Evolutionary conservation across 2,113 vertebrate genomes (phyloP).

Genomic region (Alces alces): DNA sequence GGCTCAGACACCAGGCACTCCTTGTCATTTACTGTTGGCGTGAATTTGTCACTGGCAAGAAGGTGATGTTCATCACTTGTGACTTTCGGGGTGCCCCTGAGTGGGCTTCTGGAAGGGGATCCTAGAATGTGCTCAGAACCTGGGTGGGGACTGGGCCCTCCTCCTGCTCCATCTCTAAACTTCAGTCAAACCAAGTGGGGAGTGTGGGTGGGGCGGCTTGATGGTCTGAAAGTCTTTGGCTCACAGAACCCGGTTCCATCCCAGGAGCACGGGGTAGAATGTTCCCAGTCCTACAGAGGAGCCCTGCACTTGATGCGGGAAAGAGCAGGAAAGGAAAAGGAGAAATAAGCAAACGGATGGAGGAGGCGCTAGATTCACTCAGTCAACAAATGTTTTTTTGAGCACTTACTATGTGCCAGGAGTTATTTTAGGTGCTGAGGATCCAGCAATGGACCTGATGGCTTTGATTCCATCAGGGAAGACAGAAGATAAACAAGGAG

Average conservation of each 20-base stretch:
- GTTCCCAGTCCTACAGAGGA: background rate
- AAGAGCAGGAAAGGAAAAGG: background rate
- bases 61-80: background rate
- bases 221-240: background rate
- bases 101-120: background rate
- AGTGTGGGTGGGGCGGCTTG: fast-evolving
- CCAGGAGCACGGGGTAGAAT: background rate
- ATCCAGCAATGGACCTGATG: background rate
- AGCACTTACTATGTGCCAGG: background rate
- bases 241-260: background rate
- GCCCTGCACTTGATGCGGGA: background rate
- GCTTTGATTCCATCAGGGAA: background rate
- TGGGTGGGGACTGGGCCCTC: background rate
- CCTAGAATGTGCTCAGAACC: background rate
- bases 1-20: background rate
- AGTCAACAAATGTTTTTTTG: background rate
- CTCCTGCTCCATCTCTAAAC: background rate
- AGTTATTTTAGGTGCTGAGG: background rate
- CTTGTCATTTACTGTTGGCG: background rate
- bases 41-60: background rate
- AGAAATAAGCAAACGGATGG: background rate
- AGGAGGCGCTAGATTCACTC: background rate
- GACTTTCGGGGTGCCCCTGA: background rate
- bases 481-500: background rate
- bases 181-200: background rate